Conservation (phyloP, 1,140 invertebrate species). For the Chrysoperla carnea region DNA sequence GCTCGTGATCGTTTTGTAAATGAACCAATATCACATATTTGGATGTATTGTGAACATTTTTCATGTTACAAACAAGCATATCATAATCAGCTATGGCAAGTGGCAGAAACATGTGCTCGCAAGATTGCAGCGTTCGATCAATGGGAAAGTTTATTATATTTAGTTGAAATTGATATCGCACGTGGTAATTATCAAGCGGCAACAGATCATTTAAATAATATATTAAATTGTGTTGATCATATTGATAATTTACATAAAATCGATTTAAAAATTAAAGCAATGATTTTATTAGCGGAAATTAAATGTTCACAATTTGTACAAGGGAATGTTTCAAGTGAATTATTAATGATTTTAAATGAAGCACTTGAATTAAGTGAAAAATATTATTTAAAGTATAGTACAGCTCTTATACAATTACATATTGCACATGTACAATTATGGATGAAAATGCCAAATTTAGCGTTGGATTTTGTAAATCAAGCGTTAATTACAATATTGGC, state of each 20-base stretch:
- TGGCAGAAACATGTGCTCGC: conserved; percentile 51
- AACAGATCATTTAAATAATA: conserved; percentile 32
- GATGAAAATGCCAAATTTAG: conserved; percentile 55
- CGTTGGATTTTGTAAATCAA: conserved; percentile 46
- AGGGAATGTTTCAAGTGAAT: conserved; percentile 26
- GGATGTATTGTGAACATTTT: conserved; percentile 50
- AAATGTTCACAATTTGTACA: conserved; percentile 29
- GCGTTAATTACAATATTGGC: conserved; percentile 52
- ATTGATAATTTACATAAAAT: conserved; percentile 30
- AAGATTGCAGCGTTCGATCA: conserved; percentile 54
- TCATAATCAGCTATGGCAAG: conserved; percentile 51
- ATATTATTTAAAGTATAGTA: conserved; percentile 57
- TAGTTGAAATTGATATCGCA: conserved; percentile 45
- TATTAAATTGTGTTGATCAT: conserved; percentile 29
- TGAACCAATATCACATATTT: conserved; percentile 35
- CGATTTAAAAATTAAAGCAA: conserved; percentile 40
- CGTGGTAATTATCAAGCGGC: conserved; percentile 47
- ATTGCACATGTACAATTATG: conserved; percentile 55
- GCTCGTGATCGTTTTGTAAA: conserved; percentile 41
- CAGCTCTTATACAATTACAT: conserved; percentile 55
- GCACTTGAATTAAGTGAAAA: conserved; percentile 49
- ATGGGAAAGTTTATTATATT: conserved; percentile 44
- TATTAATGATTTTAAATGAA: conserved; percentile 42
- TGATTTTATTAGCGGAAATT: conserved; percentile 55
- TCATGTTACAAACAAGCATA: conserved; percentile 37